Conservation (phyloP, 2,888 invertebrate species). For the Leucophora obtusa region DNA sequence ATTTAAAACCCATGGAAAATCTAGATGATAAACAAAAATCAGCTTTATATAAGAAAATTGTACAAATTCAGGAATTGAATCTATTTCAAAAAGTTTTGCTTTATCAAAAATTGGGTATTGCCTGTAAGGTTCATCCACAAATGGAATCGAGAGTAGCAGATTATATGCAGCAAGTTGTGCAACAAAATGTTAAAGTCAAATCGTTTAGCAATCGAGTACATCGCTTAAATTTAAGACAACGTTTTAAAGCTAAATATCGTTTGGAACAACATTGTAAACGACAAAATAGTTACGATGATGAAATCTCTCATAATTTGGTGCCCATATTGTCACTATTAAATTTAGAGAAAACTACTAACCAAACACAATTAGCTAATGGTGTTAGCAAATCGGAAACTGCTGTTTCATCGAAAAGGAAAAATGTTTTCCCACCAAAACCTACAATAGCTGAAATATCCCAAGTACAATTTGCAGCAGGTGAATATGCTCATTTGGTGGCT, state of each 20-base stretch:
- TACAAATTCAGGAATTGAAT: constrained; percentile 73
- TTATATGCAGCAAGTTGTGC: constrained; percentile 65
- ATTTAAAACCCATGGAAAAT: constrained; percentile 8
- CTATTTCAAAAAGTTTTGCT: constrained; percentile 76
- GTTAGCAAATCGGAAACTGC: background rate
- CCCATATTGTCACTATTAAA: constrained; percentile 71
- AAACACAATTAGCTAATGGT: constrained; percentile 42
- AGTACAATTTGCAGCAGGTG: constrained; percentile 76
- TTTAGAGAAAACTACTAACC: constrained; percentile 62
- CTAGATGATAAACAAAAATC: constrained; percentile 66
- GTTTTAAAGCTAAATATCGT: constrained; percentile 76
- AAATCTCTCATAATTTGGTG: constrained; percentile 68
- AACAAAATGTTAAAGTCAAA: constrained; percentile 11
- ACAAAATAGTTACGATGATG: constrained; percentile 65
- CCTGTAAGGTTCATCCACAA: constrained; percentile 69
- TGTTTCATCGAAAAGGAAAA: background rate
- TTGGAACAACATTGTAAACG: constrained; percentile 66
- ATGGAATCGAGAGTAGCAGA: constrained; percentile 67
- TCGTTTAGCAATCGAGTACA: constrained; percentile 65
- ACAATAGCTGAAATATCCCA: constrained; percentile 71
- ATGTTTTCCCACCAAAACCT: constrained; percentile 8
- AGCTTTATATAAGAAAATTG: constrained; percentile 69
- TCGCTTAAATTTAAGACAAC: constrained; percentile 69
- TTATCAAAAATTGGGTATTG: constrained; percentile 73
- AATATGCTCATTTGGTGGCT: constrained; percentile 75